phyloP scores from a whole-genome alignment of 2,113 vertebrate species.

The Mobula hypostoma region DNA sequence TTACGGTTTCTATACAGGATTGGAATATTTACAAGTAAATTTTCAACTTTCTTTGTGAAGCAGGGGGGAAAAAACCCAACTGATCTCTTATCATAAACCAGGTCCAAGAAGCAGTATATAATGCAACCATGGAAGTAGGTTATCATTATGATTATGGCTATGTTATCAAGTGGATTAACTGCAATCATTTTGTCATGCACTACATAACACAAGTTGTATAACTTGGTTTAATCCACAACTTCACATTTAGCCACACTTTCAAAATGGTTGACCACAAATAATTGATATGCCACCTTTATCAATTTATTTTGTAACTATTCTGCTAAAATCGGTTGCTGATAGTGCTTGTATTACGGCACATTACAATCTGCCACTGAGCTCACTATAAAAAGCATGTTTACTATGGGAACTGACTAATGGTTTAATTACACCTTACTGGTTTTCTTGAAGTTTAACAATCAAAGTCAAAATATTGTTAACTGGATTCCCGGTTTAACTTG shows the following conservation, averaged over 20 bases:
- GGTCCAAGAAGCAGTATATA: no score
- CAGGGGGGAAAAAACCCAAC: background rate
- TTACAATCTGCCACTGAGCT: background rate
- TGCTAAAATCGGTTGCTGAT: background rate
- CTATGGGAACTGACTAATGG: background rate
- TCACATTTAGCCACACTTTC: background rate
- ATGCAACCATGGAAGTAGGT: background rate
- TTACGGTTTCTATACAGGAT: no score
- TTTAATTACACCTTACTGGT: background rate
- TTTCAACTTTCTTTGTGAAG: background rate
- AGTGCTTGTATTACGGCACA: background rate
- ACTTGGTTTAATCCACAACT: background rate
- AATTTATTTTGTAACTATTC: background rate
- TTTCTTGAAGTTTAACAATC: background rate
- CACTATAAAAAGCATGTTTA: background rate
- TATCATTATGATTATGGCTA: background rate
- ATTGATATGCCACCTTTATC: background rate
- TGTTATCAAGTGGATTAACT: background rate
- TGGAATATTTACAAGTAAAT: background rate
- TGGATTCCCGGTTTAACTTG: background rate
- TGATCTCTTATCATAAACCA: background rate
- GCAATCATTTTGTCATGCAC: background rate
- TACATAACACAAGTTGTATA: background rate
- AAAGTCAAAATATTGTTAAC: background rate
- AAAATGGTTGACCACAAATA: background rate